phyloP scores from a whole-genome alignment of 1,140 invertebrate genomes.

The Ceratosolen fusciceps region DNA sequence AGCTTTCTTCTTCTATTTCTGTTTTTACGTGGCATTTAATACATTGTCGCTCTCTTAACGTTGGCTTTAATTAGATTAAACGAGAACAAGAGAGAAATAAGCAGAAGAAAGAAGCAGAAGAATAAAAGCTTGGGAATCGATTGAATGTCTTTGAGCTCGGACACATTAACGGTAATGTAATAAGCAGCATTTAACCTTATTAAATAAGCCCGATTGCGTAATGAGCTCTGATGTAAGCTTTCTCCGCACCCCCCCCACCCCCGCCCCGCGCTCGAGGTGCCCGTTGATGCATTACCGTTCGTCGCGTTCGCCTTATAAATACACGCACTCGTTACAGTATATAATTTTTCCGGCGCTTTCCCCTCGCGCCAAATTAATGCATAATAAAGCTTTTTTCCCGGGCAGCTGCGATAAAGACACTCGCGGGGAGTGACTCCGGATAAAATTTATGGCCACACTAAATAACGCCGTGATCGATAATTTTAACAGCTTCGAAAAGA shows the following conservation, averaged over 20 bases:
- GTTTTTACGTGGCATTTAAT: too few species aligned
- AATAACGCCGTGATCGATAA: constrained; percentile 43
- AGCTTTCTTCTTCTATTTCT: too few species aligned
- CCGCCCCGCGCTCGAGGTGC: too few species aligned
- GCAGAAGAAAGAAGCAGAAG: too few species aligned
- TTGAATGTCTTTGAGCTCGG: too few species aligned
- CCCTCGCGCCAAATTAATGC: constrained; percentile 8
- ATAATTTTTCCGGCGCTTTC: too few species aligned
- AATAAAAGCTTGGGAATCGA: too few species aligned
- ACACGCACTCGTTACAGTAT: neutral
- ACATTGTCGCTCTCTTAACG: neutral
- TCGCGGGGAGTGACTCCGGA: neutral
- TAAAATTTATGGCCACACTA: constrained; percentile 34
- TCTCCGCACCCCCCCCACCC: too few species aligned
- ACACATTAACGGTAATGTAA: too few species aligned
- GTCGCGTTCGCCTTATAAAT: neutral
- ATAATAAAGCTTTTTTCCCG: neutral
- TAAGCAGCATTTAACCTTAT: neutral
- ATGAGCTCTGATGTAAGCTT: neutral
- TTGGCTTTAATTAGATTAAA: neutral
- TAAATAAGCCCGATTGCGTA: neutral
- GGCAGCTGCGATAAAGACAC: neutral
- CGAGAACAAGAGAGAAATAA: too few species aligned
- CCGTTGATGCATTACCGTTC: neutral
- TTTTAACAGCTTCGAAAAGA: constrained; percentile 36